Evolutionary conservation across 1,140 invertebrate species (phyloP).

Genomic region (Drosophila nasuta): DNA sequence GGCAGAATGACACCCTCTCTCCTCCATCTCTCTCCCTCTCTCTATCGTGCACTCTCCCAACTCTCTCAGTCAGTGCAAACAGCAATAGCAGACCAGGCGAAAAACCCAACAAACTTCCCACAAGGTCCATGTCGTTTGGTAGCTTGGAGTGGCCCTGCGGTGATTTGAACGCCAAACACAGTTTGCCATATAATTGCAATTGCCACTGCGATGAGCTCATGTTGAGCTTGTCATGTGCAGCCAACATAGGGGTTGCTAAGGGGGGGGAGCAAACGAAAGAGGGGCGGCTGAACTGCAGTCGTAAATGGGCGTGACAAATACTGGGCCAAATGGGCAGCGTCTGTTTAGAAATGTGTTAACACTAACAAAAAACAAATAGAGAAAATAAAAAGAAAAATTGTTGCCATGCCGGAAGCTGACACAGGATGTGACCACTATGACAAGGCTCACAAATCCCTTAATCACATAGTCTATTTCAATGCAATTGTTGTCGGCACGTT

Average conservation of each 20-base stretch:
- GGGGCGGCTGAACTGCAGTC: neutral
- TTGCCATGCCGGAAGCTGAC: conserved; percentile 7
- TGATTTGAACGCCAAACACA: conserved; percentile 64
- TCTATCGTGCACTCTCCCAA: no score
- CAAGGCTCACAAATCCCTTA: conserved; percentile 7
- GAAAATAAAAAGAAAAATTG: neutral
- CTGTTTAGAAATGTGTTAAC: conserved; percentile 29
- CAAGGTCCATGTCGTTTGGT: conserved; percentile 36
- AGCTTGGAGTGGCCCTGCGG: conserved; percentile 56
- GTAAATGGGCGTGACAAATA: conserved; percentile 25
- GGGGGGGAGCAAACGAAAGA: neutral
- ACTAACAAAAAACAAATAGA: neutral
- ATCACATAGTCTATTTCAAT: neutral
- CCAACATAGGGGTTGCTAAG: neutral
- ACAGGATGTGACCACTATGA: conserved; percentile 11
- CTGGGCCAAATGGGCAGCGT: conserved; percentile 7
- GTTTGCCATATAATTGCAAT: conserved; percentile 68
- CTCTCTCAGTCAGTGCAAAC: no score
- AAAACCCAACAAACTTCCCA: conserved; percentile 34
- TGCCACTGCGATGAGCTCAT: conserved; percentile 53
- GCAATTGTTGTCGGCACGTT: neutral
- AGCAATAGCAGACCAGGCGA: conserved; percentile 1
- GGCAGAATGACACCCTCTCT: neutral
- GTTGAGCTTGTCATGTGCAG: conserved; percentile 60
- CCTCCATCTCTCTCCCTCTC: neutral